Evolutionary conservation across 2,113 vertebrate genomes (phyloP).

Genomic region (Nannospalax galili): DNA sequence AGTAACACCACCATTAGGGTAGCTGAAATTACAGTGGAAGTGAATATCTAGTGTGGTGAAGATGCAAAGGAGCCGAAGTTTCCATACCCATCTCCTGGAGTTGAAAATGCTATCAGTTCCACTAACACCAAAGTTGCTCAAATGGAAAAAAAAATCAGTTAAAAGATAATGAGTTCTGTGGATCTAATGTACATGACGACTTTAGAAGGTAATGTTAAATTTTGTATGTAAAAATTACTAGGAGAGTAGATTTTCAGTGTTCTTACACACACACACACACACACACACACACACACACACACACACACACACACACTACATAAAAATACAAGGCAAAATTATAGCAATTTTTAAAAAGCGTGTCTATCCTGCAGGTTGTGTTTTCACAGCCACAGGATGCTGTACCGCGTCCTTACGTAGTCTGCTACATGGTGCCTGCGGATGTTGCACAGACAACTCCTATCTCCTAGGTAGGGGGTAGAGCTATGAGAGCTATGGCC

Average conservation of each 20-base stretch:
- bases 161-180: not conserved
- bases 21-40: not conserved
- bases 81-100: not conserved
- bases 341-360: not conserved
- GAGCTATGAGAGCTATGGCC: not conserved
- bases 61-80: not conserved
- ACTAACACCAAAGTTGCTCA: not conserved
- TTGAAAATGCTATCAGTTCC: not conserved
- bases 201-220: not conserved
- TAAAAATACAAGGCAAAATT: too few species aligned
- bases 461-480: not conserved
- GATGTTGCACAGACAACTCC: not conserved
- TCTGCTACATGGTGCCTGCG: not conserved
- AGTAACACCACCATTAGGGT: not conserved
- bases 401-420: fast-evolving
- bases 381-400: not conserved
- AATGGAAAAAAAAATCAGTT: too few species aligned
- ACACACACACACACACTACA: too few species aligned
- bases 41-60: not conserved
- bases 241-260: not conserved
- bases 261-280: not conserved
- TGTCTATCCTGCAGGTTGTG: not conserved
- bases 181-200: not conserved
- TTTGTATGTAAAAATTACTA: not conserved
- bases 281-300: not conserved